phyloP scores from a whole-genome alignment of 2,888 invertebrate genomes.

The Acleris emargana region DNA sequence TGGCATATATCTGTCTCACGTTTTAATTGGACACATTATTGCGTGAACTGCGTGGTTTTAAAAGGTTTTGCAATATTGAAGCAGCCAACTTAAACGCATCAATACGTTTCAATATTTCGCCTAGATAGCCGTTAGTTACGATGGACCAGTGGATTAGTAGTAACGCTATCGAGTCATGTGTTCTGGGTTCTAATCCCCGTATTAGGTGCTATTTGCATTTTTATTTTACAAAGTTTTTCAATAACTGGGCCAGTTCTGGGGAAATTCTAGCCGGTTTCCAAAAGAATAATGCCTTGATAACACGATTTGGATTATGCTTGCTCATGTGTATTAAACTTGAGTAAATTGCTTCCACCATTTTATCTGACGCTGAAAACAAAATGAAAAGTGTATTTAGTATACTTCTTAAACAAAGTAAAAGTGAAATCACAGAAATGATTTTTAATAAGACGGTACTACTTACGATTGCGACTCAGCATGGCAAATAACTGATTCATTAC shows the following conservation, averaged over 20 bases:
- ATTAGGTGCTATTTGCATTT: too few species aligned
- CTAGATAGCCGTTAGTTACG: too few species aligned
- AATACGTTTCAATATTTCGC: too few species aligned
- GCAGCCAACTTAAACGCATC: too few species aligned
- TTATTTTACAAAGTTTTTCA: constrained; percentile 59
- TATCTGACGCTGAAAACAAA: constrained; percentile 58
- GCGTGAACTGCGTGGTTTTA: too few species aligned
- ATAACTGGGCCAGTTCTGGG: constrained; percentile 52
- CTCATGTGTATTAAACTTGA: constrained; percentile 65
- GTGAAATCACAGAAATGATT: neutral
- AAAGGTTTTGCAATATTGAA: too few species aligned
- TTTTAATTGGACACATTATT: too few species aligned
- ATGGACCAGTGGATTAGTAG: too few species aligned
- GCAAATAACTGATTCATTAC: constrained; percentile 61
- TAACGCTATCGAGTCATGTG: too few species aligned
- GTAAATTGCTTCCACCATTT: constrained; percentile 67
- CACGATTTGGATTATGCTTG: constrained; percentile 56
- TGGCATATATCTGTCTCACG: too few species aligned
- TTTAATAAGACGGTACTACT: constrained; percentile 48
- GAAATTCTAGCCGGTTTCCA: constrained; percentile 63
- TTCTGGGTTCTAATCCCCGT: too few species aligned
- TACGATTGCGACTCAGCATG: constrained; percentile 62
- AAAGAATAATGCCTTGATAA: constrained; percentile 55
- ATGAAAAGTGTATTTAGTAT: constrained; percentile 19
- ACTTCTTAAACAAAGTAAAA: neutral